Base-by-base conservation (phyloP, 1,140 invertebrate genomes). In the Eriocheir sinensis region DNA sequence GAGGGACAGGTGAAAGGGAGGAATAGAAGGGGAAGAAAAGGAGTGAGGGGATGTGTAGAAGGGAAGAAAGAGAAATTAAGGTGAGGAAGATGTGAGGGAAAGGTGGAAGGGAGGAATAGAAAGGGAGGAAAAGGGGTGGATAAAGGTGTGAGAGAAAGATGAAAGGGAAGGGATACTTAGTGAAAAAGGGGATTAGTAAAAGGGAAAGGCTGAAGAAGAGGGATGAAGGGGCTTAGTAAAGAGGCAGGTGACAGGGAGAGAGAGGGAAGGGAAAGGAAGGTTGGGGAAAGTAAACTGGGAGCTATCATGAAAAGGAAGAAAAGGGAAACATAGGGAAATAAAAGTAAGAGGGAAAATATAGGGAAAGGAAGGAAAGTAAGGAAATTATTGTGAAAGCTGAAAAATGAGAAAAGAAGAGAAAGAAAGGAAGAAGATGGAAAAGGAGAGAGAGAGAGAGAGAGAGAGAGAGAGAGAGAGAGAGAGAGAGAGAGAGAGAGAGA, bases 121-220 rank as follows among this genome's bases (percentile, higher is more conserved):
- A 38, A 90, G 96, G 4, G 92, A 97, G 53, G n/a, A n/a, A n/a
- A n/a, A n/a, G n/a, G n/a, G n/a, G n/a, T n/a, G n/a, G n/a, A n/a
- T n/a, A n/a, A 96, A 97, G 0, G 95, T 97, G 4, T 96, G 97
- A 41, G 96, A 97, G 15, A 97, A 97, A 93, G 96, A 97, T 93
- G 96, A 97, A 95, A 96, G 97, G 85, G 92, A 44, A 38, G 60
- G 92, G 17, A 89, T 95, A 4, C 89, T 96, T 32, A 94, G 92
- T 27, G 94, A 95, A 44, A 27, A 79, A 12, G 86, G 79, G 17
- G 95, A 97, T 89, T 97, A 96, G 12, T 95, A 96, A 9, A 93
- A 96, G 72, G 97, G 96, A 17, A 95, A 96, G 53, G 97, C 96
- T 91, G 96, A 97, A 36, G 97, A 97, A 94, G 97, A 97, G 0